Evolutionary conservation across 2,113 vertebrate species (phyloP).

Genomic region (Gasterosteus aculeatus): DNA sequence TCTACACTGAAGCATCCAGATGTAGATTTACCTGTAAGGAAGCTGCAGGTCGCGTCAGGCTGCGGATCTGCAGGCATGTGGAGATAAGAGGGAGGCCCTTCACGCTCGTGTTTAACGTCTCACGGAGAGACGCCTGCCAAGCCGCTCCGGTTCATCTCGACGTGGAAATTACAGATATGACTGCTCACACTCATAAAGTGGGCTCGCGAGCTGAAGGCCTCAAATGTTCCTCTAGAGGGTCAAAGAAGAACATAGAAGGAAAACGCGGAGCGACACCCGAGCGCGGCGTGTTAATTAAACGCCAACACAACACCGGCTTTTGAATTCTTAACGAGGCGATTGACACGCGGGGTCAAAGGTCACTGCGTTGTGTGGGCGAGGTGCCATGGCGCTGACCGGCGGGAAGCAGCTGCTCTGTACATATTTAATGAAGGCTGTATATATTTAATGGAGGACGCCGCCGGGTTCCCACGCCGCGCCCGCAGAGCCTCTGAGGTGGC

Average conservation of each 20-base stretch:
- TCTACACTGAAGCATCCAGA: not conserved
- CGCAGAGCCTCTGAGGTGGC: conserved; percentile 20
- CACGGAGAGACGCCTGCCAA: not conserved
- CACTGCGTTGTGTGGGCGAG: conserved; percentile 9
- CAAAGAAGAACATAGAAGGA: not conserved
- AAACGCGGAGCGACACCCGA: not conserved
- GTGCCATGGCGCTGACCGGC: conserved; percentile 33
- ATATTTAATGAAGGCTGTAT: not conserved
- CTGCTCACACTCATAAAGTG: not conserved
- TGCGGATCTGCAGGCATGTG: too few relatives aligned
- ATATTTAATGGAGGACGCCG: not conserved
- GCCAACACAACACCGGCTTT: conserved; percentile 42
- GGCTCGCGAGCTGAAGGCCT: not conserved
- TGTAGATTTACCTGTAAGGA: too few relatives aligned
- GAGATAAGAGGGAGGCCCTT: too few relatives aligned
- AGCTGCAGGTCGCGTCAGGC: too few relatives aligned
- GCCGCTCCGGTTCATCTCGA: not conserved
- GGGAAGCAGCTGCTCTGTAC: conserved; percentile 64
- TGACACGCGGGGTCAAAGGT: conserved; percentile 43
- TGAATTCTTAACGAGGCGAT: conserved; percentile 49
- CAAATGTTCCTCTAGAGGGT: not conserved
- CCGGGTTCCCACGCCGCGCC: conserved; percentile 55
- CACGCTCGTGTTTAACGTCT: not conserved
- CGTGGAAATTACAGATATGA: not conserved
- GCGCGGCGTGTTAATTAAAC: not conserved